Percentiles rank a stretch among this genome's conserved stretches.
These are phyloP conservation scores for Sus cebifrons DNA, from an alignment of 2,797 vertebrate species.

Conservation along the genomic window DNA sequence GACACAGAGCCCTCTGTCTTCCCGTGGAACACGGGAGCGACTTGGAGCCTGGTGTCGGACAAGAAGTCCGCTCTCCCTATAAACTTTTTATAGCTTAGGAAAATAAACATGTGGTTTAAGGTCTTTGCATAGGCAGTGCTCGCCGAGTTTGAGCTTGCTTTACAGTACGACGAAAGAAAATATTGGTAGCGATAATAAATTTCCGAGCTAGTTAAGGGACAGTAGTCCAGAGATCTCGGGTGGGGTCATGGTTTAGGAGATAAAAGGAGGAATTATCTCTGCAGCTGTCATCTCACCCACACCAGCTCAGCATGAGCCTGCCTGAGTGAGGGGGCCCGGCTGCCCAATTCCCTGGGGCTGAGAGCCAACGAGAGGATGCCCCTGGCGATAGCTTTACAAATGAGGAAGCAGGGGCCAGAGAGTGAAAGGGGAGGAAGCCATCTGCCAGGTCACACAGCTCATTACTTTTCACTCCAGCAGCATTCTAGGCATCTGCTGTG, in stretches of 20 bases:
- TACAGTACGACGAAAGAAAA: conserved; percentile 91
- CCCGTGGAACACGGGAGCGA: conserved; percentile 91
- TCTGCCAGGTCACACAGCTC: neutral
- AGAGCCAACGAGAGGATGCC: neutral
- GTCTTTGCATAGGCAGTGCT: conserved; percentile 90
- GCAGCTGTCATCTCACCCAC: conserved; percentile 70
- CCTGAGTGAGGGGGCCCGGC: neutral
- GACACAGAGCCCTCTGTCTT: conserved; percentile 92
- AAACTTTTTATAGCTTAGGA: conserved; percentile 94
- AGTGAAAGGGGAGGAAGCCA: neutral
- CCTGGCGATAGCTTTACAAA: neutral
- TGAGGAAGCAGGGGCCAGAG: neutral
- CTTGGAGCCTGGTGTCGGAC: conserved; percentile 90
- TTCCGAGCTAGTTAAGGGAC: conserved; percentile 87
- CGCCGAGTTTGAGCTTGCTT: conserved; percentile 89
- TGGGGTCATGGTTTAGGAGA: conserved; percentile 83
- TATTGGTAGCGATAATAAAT: conserved; percentile 91
- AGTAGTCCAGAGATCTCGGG: conserved; percentile 83
- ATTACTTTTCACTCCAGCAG: neutral
- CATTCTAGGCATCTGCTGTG: neutral
- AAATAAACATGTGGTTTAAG: conserved; percentile 94
- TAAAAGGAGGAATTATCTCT: conserved; percentile 83
- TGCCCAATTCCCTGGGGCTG: neutral
- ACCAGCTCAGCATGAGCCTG: conserved; percentile 43
- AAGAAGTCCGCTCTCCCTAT: conserved; percentile 92